Base-by-base conservation (phyloP, 2,797 vertebrate species). In the Enoplosus armatus region DNA sequence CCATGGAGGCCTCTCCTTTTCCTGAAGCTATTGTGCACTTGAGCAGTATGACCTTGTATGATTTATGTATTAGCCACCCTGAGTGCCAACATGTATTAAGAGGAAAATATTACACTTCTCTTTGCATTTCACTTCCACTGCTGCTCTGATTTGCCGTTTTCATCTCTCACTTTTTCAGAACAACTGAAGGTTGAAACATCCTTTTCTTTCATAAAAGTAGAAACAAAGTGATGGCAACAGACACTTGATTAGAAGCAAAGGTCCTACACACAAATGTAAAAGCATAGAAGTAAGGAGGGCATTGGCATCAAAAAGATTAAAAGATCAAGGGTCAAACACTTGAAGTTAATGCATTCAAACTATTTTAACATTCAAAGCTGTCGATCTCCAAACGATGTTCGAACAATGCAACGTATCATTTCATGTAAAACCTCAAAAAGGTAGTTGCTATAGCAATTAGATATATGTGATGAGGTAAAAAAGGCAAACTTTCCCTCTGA, bases 21-120 rank as follows among this genome's bases (percentile, higher is more conserved):
- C 81, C 80, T 89, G n/a, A 83, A 83, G 83, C 74, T 69, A 72
- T 75, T 85, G 77, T 80, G 84, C 67, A 78, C 83, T 83, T 85
- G 15, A 77, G 71, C 54, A 81, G 73, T 27, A 82, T 84, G 83
- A 89, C 87, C 83, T 92, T 90, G 88, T 75, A 75, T 89, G 83
- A 90, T 89, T 92, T 89, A 86, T 90, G 82, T 84, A 87, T 89
- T 62, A 85, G 61, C 64, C 73, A 71, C 66, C 59, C 45, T 45
- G 54, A 74, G 64, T 82, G 81, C 78, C 80, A 84, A 71, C 72
- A 77, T 72, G 55, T 53, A 79, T 90, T 82, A 83, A 33, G 66
- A 70, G 29, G 37, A 80, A 84, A 84, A 72, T 70, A 78, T 77
- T 48, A 47, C 51, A 26, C 73, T 80, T 77, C 45, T 59, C 65